Percentiles rank a stretch among this genome's conserved stretches.
These are phyloP conservation scores for Amiota communis DNA, from an alignment of 2,888 invertebrate genomes.

Conservation along the genomic window DNA sequence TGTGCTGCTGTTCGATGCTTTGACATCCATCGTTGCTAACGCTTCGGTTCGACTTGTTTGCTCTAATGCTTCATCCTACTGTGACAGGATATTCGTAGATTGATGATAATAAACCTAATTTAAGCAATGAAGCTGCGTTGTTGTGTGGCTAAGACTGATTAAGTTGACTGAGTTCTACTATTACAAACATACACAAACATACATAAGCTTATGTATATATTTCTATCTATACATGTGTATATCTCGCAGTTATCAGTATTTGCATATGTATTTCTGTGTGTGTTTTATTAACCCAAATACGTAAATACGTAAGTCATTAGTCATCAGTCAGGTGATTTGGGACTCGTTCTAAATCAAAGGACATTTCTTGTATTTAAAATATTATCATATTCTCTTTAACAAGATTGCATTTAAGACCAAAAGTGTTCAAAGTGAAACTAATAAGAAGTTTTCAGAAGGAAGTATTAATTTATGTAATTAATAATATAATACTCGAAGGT, in stretches of 20 bases:
- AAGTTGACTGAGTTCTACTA: slow-evolving; percentile 11
- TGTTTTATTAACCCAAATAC: slow-evolving; percentile 23
- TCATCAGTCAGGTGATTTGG: slow-evolving; percentile 16
- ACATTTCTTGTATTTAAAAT: too few species aligned
- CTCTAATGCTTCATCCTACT: slow-evolving; percentile 29
- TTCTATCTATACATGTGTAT: background rate
- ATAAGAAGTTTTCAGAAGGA: too few species aligned
- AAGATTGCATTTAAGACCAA: too few species aligned
- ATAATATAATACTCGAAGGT: too few species aligned
- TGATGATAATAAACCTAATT: slow-evolving; percentile 61
- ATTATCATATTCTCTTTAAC: too few species aligned
- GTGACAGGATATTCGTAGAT: slow-evolving; percentile 56
- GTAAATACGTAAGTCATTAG: slow-evolving; percentile 12
- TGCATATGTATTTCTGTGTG: background rate
- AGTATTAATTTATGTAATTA: too few species aligned
- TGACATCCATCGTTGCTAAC: background rate
- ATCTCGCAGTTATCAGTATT: background rate
- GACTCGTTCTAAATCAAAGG: too few species aligned
- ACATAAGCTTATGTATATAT: too few species aligned
- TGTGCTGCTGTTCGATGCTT: background rate
- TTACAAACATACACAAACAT: too few species aligned
- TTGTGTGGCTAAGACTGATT: slow-evolving; percentile 19
- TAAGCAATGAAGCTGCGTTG: slow-evolving; percentile 42
- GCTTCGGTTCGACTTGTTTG: slow-evolving; percentile 1
- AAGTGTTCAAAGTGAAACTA: too few species aligned